Conservation (phyloP, 2,888 invertebrate species). For the Brassicogethes aeneus region DNA sequence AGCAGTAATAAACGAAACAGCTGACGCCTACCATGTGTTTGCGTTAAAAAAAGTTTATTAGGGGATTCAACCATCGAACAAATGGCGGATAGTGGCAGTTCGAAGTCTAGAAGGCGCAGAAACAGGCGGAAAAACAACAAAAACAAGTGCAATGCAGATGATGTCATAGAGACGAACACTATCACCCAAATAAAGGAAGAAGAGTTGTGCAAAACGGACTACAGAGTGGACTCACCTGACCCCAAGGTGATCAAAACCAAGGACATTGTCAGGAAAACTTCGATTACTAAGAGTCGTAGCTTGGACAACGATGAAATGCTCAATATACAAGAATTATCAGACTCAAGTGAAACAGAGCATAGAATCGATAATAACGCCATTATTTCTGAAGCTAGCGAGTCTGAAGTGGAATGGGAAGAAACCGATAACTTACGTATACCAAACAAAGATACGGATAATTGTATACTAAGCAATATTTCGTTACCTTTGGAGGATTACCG, state of each 20-base stretch:
- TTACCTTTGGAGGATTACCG: conserved; percentile 38
- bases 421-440: conserved; percentile 39
- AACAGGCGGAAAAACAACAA: conserved; percentile 7
- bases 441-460: conserved; percentile 33
- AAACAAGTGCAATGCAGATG: conserved; percentile 9
- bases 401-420: conserved; percentile 53
- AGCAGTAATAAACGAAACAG: too few relatives aligned
- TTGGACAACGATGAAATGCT: conserved; percentile 36
- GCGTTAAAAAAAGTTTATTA: too few relatives aligned
- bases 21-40: too few relatives aligned
- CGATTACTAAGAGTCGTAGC: conserved; percentile 33
- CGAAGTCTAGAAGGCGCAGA: not conserved
- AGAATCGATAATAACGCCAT: conserved; percentile 39
- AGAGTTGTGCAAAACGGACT: conserved; percentile 19
- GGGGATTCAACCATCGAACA: too few relatives aligned
- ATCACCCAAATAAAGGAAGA: conserved; percentile 11
- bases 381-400: conserved; percentile 53
- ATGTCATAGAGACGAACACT: conserved; percentile 4
- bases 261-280: conserved; percentile 6
- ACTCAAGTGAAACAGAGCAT: conserved; percentile 29
- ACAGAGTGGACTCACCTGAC: conserved; percentile 38
- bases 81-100: not conserved
- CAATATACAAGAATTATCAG: conserved; percentile 37
- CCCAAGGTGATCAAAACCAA: conserved; percentile 10
- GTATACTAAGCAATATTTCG: conserved; percentile 36